Percentiles rank a stretch among this genome's conserved stretches.
Conservation (phyloP, 2,888 invertebrate species). For the Phortica magna region DNA sequence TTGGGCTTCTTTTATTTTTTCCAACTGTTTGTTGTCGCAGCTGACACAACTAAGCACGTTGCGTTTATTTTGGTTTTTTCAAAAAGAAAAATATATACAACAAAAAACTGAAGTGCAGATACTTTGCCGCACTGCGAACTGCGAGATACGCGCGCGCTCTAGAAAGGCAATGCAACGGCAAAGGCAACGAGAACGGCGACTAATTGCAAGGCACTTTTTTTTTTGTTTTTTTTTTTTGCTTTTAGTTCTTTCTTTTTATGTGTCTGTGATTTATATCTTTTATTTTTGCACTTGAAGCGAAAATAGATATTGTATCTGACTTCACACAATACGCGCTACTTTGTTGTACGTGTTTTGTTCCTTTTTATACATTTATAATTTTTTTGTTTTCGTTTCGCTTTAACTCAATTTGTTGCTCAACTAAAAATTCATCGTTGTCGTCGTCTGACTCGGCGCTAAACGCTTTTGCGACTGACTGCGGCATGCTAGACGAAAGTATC, state of each 20-base stretch:
- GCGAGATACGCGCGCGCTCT: constrained; percentile 31
- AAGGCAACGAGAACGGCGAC: constrained; percentile 3
- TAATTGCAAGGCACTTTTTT: constrained; percentile 30
- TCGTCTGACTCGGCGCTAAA: constrained; percentile 62
- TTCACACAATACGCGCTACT: constrained; percentile 5
- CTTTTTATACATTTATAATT: constrained; percentile 22
- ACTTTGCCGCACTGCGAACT: constrained; percentile 22
- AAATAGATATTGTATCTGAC: constrained; percentile 54
- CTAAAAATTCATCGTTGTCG: constrained; percentile 21
- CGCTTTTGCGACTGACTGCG: constrained; percentile 68
- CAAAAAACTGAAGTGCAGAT: constrained; percentile 12
- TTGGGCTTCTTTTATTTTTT: not conserved
- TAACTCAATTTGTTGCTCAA: not conserved
- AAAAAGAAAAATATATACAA: not conserved
- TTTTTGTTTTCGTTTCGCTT: not conserved
- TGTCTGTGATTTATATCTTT: constrained; percentile 21
- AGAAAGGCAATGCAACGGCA: constrained; percentile 59
- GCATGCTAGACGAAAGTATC: constrained; percentile 69
- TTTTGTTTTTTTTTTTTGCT: constrained; percentile 20
- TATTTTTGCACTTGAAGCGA: constrained; percentile 63
- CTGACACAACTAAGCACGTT: constrained; percentile 25
- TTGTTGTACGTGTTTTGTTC: constrained; percentile 27
- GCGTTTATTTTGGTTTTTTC: constrained; percentile 11
- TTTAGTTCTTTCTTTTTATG: constrained; percentile 37
- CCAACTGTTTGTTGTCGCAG: constrained; percentile 22